Evolutionary conservation across 64 coral and sea anemone genomes (phyloP).

Genomic region (Acropora tenuis): DNA sequence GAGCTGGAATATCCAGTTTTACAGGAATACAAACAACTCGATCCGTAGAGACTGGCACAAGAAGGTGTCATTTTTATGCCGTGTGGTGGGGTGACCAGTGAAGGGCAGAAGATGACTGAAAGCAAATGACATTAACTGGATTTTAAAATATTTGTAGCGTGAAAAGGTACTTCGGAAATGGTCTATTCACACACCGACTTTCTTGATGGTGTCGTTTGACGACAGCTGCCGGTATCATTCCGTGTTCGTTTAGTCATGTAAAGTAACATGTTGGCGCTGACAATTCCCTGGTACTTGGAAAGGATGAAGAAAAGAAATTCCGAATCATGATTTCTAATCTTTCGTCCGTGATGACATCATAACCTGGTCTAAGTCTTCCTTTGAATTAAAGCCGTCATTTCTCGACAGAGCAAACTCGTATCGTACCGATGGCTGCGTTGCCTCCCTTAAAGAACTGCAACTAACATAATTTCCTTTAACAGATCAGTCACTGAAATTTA

Average conservation of each 20-base stretch:
- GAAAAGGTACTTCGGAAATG: no score
- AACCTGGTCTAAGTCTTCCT: no score
- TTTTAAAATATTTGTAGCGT: neutral
- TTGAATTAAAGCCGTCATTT: neutral
- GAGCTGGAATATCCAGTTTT: constrained; percentile 39
- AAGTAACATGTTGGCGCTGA: no score
- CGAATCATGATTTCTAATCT: neutral
- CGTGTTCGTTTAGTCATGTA: no score
- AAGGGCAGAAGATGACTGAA: constrained; percentile 24
- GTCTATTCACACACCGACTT: no score
- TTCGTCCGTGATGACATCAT: neutral
- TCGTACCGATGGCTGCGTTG: neutral
- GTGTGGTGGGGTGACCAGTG: no score
- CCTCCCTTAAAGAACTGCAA: neutral
- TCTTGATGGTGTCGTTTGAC: no score
- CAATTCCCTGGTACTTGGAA: neutral
- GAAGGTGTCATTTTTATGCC: neutral
- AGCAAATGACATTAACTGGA: neutral
- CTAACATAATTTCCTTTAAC: neutral
- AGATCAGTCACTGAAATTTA: neutral
- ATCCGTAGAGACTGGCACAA: neutral
- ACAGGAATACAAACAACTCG: constrained; percentile 25
- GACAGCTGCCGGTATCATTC: no score
- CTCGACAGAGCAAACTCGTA: neutral
- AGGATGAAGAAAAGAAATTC: no score